Evolutionary conservation across 2,888 invertebrate genomes (phyloP).

Genomic region (Xylota sylvarum): DNA sequence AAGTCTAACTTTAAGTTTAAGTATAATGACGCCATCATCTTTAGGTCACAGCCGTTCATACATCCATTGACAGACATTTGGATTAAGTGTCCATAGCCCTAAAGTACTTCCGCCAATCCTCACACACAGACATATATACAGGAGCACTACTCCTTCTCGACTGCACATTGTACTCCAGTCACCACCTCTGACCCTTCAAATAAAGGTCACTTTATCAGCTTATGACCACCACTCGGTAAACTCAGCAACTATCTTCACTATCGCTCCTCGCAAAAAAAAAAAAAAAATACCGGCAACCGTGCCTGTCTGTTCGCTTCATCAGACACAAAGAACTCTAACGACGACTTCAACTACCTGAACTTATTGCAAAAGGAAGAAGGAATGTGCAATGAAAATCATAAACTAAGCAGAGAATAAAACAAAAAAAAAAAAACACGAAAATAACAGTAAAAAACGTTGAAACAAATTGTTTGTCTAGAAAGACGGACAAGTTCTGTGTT

Average conservation of each 20-base stretch:
- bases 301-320: constrained; percentile 62
- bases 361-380: constrained; percentile 24
- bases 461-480: constrained; percentile 76
- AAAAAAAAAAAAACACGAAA: constrained; percentile 2
- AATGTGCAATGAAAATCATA: constrained; percentile 70
- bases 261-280: neutral
- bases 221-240: constrained; percentile 59
- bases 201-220: constrained; percentile 64
- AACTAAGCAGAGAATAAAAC: constrained; percentile 41
- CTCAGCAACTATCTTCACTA: constrained; percentile 33
- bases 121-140: neutral
- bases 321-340: constrained; percentile 62
- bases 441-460: constrained; percentile 53
- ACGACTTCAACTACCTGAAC: constrained; percentile 56
- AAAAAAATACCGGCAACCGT: constrained; percentile 12
- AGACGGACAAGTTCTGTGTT: constrained; percentile 73
- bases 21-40: constrained; percentile 11
- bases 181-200: constrained; percentile 18
- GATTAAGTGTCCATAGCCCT: constrained; percentile 46
- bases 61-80: constrained; percentile 54
- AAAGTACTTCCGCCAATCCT: constrained; percentile 5
- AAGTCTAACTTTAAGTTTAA: constrained; percentile 9
- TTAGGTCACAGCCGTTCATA: constrained; percentile 40
- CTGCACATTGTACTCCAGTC: neutral
- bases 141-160: neutral